phyloP scores from a whole-genome alignment of 1,140 invertebrate genomes.

The Solenopsis invicta region DNA sequence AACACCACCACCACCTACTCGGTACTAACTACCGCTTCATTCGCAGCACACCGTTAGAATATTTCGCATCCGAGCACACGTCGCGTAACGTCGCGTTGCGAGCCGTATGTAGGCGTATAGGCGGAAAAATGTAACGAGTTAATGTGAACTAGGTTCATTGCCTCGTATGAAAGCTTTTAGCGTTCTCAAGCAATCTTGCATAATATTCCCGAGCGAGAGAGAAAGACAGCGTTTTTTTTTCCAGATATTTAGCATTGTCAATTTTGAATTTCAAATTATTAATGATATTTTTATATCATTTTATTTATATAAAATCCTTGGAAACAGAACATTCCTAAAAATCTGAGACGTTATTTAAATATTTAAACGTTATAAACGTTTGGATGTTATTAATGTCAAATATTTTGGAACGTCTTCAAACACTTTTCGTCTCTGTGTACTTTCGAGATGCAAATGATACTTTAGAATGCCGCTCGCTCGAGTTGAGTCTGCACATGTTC shows the following conservation, averaged over 20 bases:
- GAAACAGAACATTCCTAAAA: background rate
- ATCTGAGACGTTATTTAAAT: background rate
- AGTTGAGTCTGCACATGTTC: background rate
- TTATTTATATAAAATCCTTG: background rate
- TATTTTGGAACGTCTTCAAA: background rate
- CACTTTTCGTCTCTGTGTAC: background rate
- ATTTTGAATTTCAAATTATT: background rate
- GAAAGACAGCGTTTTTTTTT: background rate
- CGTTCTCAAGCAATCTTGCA: background rate
- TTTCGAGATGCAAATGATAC: conserved; percentile 43
- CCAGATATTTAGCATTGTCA: background rate
- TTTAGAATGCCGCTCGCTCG: conserved; percentile 16
- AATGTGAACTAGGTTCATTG: conserved; percentile 14
- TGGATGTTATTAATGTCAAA: background rate
- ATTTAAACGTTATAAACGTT: background rate
- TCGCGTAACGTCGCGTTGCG: background rate
- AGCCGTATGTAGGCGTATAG: background rate
- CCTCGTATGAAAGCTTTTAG: conserved; percentile 7
- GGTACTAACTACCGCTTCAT: conserved; percentile 19
- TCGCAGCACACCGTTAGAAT: conserved; percentile 18
- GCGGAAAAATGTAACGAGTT: conserved; percentile 4
- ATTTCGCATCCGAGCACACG: conserved; percentile 7
- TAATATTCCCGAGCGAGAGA: background rate
- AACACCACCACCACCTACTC: background rate
- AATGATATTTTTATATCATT: background rate